A percentile compares a stretch with the other conserved stretches of the same genome.
phyloP scores from a whole-genome alignment of 2,113 vertebrate genomes.

The Lepisosteus osseus region DNA sequence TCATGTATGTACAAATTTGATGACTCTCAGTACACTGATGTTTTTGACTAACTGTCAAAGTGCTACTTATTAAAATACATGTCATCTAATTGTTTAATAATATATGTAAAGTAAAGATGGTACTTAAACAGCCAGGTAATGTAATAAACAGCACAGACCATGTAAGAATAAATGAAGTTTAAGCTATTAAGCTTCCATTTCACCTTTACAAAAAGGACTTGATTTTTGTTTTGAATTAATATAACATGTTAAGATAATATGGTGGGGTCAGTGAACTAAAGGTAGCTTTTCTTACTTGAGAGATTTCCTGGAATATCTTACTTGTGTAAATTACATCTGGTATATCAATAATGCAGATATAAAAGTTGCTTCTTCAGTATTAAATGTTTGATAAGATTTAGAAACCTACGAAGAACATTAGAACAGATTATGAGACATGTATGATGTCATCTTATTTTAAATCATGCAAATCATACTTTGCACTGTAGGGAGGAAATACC shows the following conservation, averaged over 20 bases:
- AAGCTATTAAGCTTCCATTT: conserved; percentile 21
- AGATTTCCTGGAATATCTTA: conserved; percentile 30
- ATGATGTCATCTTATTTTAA: too few species aligned
- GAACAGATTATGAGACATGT: background rate
- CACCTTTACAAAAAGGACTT: too few species aligned
- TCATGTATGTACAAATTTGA: too few species aligned
- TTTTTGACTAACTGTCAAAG: too few species aligned
- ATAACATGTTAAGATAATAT: background rate
- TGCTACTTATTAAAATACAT: too few species aligned
- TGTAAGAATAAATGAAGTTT: conserved; percentile 22
- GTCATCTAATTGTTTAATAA: too few species aligned
- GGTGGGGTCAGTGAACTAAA: conserved; percentile 41
- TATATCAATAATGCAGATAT: background rate
- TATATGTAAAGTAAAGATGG: conserved; percentile 34
- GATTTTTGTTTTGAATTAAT: conserved; percentile 10
- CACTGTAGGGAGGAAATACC: too few species aligned
- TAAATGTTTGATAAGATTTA: background rate
- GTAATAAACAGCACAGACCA: conserved; percentile 38
- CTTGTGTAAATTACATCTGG: conserved; percentile 47
- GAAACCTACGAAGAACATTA: too few species aligned
- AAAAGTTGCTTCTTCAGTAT: background rate
- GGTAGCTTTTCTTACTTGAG: conserved; percentile 39
- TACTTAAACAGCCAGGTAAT: conserved; percentile 36
- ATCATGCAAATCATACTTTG: too few species aligned
- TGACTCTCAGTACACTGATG: too few species aligned